phyloP scores from a whole-genome alignment of 2,888 invertebrate genomes.

The Diaprepes abbreviatus region DNA sequence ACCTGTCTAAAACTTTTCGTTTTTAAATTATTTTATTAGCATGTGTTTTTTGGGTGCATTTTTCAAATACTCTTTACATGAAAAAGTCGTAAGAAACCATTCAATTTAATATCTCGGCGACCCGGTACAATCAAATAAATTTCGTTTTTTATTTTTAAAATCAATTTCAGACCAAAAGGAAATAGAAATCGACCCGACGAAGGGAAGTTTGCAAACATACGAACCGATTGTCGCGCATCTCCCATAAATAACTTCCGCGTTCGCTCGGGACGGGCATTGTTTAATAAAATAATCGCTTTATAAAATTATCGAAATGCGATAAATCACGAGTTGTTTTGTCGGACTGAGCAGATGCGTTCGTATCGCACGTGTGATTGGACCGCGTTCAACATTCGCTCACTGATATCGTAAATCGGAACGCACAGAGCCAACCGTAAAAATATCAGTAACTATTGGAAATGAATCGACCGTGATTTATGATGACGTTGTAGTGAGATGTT shows the following conservation, averaged over 20 bases:
- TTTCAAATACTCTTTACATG: no score
- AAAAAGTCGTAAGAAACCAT: no score
- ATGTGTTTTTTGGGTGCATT: no score
- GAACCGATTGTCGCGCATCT: constrained; percentile 49
- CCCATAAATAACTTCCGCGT: constrained; percentile 49
- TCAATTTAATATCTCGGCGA: no score
- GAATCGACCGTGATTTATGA: constrained; percentile 65
- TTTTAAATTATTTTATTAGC: no score
- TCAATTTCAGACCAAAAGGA: constrained; percentile 41
- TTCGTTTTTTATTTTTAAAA: constrained; percentile 35
- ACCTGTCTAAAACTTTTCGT: no score
- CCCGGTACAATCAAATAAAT: not conserved
- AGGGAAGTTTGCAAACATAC: constrained; percentile 48
- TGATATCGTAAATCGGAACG: constrained; percentile 40
- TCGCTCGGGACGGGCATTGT: constrained; percentile 49
- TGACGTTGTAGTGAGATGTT: constrained; percentile 55
- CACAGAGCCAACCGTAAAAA: constrained; percentile 61
- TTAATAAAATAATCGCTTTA: constrained; percentile 65
- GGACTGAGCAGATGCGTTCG: constrained; percentile 64
- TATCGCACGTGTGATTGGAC: constrained; percentile 63
- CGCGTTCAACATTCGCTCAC: constrained; percentile 47
- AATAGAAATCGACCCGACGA: constrained; percentile 44
- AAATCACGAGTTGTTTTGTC: constrained; percentile 66
- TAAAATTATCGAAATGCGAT: constrained; percentile 64
- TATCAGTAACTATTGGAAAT: constrained; percentile 63